phyloP scores from a whole-genome alignment of 2,113 vertebrate species.

The Pampusana beccarii region DNA sequence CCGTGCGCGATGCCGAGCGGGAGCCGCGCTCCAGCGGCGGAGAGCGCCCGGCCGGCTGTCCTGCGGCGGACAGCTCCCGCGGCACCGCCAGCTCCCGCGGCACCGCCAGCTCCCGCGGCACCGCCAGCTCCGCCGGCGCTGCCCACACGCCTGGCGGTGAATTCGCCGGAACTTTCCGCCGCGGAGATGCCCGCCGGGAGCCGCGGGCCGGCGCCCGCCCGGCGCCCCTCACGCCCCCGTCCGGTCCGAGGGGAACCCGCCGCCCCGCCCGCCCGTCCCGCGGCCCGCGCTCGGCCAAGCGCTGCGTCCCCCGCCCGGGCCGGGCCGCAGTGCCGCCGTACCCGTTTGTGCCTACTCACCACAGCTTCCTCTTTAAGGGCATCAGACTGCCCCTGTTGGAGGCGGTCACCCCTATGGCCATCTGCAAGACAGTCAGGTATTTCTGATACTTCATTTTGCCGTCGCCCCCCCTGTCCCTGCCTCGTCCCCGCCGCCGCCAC shows the following conservation, averaged over 20 bases:
- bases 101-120: conserved; percentile 22
- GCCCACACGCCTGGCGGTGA: background rate
- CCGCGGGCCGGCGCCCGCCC: background rate
- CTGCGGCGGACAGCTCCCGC: background rate
- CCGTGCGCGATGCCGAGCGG: no score
- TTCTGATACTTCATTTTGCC: conserved; percentile 99
- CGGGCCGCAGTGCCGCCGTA: background rate
- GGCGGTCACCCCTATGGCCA: conserved; percentile 98
- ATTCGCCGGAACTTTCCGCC: background rate
- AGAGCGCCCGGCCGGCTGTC: background rate
- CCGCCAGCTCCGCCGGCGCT: background rate
- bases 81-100: background rate
- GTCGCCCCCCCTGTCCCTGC: conserved; percentile 66
- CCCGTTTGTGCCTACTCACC: conserved; percentile 84
- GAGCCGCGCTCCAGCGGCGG: background rate
- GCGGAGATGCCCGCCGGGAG: background rate
- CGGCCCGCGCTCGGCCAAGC: background rate
- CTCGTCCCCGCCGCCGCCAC: conserved; percentile 87
- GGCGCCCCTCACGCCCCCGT: background rate
- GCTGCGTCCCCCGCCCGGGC: background rate
- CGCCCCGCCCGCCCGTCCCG: background rate
- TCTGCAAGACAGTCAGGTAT: conserved; percentile 99
- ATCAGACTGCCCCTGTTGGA: conserved; percentile 95
- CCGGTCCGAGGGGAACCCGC: background rate
- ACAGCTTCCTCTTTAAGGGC: conserved; percentile 94